Base-by-base conservation (phyloP, 2,113 vertebrate genomes). In the Pachycephala philippinensis region DNA sequence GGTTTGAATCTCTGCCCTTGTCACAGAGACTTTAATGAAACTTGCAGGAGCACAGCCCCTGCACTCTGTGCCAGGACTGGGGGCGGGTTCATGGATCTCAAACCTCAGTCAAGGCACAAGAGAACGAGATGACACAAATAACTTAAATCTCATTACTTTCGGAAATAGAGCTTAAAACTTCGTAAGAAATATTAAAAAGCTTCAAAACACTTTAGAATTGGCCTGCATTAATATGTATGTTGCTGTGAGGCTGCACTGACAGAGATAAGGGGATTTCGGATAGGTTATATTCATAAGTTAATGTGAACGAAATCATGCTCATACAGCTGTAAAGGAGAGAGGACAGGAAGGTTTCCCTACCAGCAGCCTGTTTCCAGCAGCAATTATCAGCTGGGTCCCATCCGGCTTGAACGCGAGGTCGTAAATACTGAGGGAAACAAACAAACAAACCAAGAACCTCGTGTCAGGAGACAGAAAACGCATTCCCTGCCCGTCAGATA, bases 371-470 rank as follows among this genome's bases (percentile, higher is more conserved):
- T 98, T 99, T 93, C 99, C 99, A 71, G 99, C 98, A 95, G 99
- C 99, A 87, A 99, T 98, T 91, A 99, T 99, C 92, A 99, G 96
- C n/a, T 99, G 99, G 54, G 98, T 99, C 94, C 99, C 99, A 95
- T 99, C 99, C 11, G 99, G 99, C 90, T 99, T 99, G 98, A 99
- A 99, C 2, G 99, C 99, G 31, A 99, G 98, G 82, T 99, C 99
- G 97, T 99, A 99, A 95, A 99, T 98, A 87, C 99, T 99, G 96
- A 72, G 76, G 69, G 54, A 90, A 85, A 28, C 6, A 97, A 79
- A 84, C 44, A 59, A 79, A 84, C 44, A 59, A n/a, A 39, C 1
- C 44, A 3, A 60, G 52, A 30, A 1, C 2, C 7, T 11, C 18
- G 0, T 0, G 13, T 97, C 39, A 97, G 72, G 2, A 78, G 81